phyloP scores from a whole-genome alignment of 2,797 vertebrate species.

The Cuniculus paca region DNA sequence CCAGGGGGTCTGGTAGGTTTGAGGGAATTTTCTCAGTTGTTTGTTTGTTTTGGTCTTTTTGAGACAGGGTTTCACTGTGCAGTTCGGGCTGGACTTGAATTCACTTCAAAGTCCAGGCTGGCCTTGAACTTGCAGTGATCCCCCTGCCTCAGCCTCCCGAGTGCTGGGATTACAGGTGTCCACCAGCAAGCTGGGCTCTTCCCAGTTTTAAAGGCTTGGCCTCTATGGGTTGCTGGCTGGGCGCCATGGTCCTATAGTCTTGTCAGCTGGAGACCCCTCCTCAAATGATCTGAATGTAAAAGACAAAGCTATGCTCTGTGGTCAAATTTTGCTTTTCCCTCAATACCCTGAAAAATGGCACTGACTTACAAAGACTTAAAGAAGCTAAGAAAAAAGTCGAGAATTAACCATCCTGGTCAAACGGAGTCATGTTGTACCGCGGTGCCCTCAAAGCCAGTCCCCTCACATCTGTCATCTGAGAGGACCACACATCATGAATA shows the following conservation, averaged over 20 bases:
- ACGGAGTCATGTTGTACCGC: fast-evolving
- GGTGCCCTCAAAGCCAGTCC: fast-evolving
- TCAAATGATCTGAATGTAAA: not conserved
- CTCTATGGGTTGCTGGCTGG: not conserved
- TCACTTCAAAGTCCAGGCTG: not conserved
- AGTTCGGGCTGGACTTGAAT: not conserved
- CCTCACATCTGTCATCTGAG: not conserved
- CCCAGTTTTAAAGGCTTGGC: not conserved
- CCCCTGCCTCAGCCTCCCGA: not conserved
- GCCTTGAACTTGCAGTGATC: not conserved
- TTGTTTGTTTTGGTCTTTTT: not conserved
- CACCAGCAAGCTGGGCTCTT: no score
- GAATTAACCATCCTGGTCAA: not conserved
- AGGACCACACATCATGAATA: fast-evolving
- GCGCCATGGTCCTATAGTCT: fast-evolving
- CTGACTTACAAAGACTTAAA: not conserved
- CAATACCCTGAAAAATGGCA: not conserved
- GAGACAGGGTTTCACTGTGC: not conserved
- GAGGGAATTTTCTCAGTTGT: not conserved
- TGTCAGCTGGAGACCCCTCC: not conserved
- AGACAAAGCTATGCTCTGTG: no score
- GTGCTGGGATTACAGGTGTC: not conserved
- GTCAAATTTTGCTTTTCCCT: not conserved
- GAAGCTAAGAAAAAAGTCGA: not conserved
- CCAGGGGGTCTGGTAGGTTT: not conserved